phyloP scores from a whole-genome alignment of 2,113 vertebrate species.

The Chlorocebus sabaeus region DNA sequence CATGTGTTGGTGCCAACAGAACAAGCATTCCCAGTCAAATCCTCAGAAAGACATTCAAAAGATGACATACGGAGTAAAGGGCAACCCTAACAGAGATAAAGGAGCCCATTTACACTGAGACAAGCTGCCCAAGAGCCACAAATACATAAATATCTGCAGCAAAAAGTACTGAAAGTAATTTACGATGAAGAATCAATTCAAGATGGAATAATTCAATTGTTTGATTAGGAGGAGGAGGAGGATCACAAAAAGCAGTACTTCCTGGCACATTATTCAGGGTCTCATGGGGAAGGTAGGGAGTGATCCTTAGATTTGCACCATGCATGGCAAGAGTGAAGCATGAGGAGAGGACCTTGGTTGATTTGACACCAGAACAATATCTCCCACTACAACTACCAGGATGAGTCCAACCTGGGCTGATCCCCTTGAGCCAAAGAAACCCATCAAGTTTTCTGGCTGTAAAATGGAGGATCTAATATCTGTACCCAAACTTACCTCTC shows the following conservation, averaged over 20 bases:
- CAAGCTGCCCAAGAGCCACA: neutral
- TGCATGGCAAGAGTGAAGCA: neutral
- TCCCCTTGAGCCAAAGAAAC: neutral
- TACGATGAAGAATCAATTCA: neutral
- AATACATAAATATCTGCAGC: neutral
- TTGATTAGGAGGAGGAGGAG: neutral
- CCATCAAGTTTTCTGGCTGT: neutral
- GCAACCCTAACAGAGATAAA: neutral
- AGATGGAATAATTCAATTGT: neutral
- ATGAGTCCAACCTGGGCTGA: neutral
- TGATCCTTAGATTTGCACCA: neutral
- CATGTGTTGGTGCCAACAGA: neutral
- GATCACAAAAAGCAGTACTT: neutral
- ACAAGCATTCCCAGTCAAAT: neutral
- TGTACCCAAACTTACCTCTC: neutral
- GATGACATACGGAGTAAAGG: neutral
- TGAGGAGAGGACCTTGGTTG: neutral
- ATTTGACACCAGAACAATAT: neutral
- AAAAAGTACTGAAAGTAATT: neutral
- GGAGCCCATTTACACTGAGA: neutral
- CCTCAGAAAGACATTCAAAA: neutral
- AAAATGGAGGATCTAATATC: neutral
- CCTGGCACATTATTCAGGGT: neutral
- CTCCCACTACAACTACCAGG: neutral
- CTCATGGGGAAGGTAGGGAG: neutral